These are phyloP conservation scores for Limnephilus marmoratus DNA, from an alignment of 2,888 invertebrate species.

Conservation along the genomic window DNA sequence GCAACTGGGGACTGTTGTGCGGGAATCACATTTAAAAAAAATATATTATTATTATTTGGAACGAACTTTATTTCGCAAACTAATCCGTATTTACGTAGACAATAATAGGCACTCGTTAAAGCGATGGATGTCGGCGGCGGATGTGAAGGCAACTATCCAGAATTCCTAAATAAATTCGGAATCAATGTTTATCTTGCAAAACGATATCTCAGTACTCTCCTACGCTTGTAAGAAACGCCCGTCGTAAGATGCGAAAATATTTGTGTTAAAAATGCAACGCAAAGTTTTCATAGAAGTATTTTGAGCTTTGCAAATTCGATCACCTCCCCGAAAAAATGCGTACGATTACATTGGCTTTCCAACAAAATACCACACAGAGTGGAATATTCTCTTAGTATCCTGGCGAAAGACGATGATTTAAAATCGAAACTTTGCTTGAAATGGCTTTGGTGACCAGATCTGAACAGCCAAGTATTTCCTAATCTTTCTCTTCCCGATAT, in stretches of 20 bases:
- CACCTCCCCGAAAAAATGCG: no score
- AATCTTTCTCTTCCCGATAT: no score
- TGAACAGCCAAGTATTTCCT: no score
- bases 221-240: background rate
- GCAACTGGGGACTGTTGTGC: no score
- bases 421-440: no score
- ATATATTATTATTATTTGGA: background rate
- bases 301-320: no score
- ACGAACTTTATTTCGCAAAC: background rate
- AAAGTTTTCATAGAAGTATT: background rate
- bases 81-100: background rate
- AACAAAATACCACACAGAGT: no score
- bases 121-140: background rate
- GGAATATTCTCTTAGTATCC: no score
- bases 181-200: background rate
- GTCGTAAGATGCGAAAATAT: background rate
- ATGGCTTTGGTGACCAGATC: no score
- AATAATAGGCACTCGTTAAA: background rate
- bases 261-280: background rate
- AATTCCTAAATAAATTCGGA: background rate
- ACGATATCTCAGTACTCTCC: background rate
- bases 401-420: no score
- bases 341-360: no score
- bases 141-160: background rate
- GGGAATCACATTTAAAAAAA: background rate